Conservation (phyloP, 1,140 invertebrate genomes). For the Drosophila chauvacae region DNA sequence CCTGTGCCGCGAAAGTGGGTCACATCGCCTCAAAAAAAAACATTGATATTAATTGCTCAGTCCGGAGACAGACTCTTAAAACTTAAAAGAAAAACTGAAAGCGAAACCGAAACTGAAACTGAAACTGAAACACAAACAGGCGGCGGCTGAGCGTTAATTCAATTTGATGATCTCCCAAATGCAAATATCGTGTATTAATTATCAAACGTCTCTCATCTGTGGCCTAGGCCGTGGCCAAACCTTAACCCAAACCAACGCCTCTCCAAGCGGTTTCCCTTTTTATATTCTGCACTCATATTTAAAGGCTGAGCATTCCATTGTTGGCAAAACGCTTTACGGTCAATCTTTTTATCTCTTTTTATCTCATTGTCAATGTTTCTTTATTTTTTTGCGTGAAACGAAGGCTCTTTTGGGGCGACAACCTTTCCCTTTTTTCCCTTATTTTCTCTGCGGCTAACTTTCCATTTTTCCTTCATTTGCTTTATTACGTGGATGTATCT, state of each 20-base stretch:
- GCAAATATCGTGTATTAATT: slow-evolving; percentile 78
- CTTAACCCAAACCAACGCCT: slow-evolving; percentile 59
- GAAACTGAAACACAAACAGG: slow-evolving; percentile 26
- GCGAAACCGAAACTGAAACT: slow-evolving; percentile 32
- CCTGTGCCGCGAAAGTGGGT: slow-evolving; percentile 72
- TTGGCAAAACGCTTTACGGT: slow-evolving; percentile 55
- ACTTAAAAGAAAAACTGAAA: slow-evolving; percentile 1
- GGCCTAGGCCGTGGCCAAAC: slow-evolving; percentile 52
- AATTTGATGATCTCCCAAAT: slow-evolving; percentile 74
- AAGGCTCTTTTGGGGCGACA: slow-evolving; percentile 39
- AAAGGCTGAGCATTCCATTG: slow-evolving; percentile 51
- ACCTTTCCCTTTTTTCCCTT: slow-evolving; percentile 52
- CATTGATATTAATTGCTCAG: slow-evolving; percentile 46
- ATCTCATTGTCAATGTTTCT: slow-evolving; percentile 43
- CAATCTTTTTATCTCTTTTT: slow-evolving; percentile 63
- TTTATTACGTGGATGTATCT: background rate
- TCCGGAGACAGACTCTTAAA: slow-evolving; percentile 4
- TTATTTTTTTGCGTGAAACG: slow-evolving; percentile 16
- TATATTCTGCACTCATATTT: slow-evolving; percentile 62
- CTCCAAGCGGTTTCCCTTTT: slow-evolving; percentile 51
- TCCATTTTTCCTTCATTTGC: slow-evolving; percentile 32
- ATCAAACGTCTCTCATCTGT: slow-evolving; percentile 35
- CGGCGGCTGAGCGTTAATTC: slow-evolving; percentile 59
- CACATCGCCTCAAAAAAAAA: slow-evolving; percentile 46
- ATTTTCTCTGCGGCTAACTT: slow-evolving; percentile 21